A percentile compares a stretch with the other conserved stretches of the same genome.
These are phyloP conservation scores for Patiria miniata DNA, from an alignment of 35 echinoderm and acorn worm species.

Conservation along the genomic window DNA sequence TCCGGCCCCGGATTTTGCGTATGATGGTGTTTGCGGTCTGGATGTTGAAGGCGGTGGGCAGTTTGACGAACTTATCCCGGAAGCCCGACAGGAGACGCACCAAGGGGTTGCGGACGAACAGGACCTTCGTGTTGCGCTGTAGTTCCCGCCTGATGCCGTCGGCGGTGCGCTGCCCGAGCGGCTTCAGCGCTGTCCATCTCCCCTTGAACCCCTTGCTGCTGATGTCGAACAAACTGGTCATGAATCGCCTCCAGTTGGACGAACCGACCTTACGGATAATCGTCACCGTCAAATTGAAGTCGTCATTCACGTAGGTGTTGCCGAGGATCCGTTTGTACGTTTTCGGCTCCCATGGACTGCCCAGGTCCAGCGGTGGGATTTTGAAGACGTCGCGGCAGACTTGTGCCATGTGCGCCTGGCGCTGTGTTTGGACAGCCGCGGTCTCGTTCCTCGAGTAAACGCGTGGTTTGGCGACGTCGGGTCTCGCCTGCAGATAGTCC, in stretches of 20 bases:
- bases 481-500: too few relatives aligned
- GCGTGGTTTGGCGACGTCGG: too few relatives aligned
- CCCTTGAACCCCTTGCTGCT: neutral
- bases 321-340: too few relatives aligned
- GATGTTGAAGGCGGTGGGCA: slow-evolving; percentile 25
- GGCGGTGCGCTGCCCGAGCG: neutral
- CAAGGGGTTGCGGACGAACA: slow-evolving; percentile 77
- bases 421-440: too few relatives aligned
- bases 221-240: neutral
- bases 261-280: neutral
- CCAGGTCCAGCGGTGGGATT: too few relatives aligned
- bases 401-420: too few relatives aligned
- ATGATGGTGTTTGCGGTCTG: slow-evolving; percentile 41
- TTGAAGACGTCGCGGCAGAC: too few relatives aligned
- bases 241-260: neutral
- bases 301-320: neutral
- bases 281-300: neutral
- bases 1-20: slow-evolving; percentile 16
- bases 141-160: neutral
- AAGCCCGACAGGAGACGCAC: slow-evolving; percentile 67
- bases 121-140: slow-evolving; percentile 58
- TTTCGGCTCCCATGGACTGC: too few relatives aligned
- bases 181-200: neutral
- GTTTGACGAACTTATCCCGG: slow-evolving; percentile 66
- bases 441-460: too few relatives aligned